Evolutionary conservation across 2,888 invertebrate species (phyloP).

Genomic region (Chesias legatella): DNA sequence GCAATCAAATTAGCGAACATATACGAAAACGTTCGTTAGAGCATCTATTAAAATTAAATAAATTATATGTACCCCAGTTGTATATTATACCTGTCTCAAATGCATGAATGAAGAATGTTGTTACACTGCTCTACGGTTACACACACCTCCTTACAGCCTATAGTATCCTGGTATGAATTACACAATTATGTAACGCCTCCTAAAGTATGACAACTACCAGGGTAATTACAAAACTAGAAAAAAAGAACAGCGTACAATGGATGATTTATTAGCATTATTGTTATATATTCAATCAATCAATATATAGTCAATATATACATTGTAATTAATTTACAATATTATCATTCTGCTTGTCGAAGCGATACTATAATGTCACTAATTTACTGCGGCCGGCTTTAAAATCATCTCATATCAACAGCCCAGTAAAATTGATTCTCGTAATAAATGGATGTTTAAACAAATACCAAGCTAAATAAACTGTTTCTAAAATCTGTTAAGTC

Average conservation of each 20-base stretch:
- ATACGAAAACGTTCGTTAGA: slow-evolving; percentile 4
- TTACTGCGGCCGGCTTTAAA: slow-evolving; percentile 11
- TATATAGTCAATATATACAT: too few relatives aligned
- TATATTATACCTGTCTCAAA: slow-evolving; percentile 31
- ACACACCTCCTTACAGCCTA: slow-evolving; percentile 36
- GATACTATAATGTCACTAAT: slow-evolving; percentile 22
- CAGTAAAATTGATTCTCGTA: too few relatives aligned
- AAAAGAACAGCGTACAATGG: too few relatives aligned
- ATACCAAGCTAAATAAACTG: too few relatives aligned
- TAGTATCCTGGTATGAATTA: slow-evolving; percentile 63
- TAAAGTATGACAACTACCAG: slow-evolving; percentile 31
- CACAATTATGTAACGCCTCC: slow-evolving; percentile 67
- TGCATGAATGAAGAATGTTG: slow-evolving; percentile 37
- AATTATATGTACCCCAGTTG: not conserved
- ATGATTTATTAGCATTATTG: too few relatives aligned
- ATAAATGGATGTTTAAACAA: too few relatives aligned
- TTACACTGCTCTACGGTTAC: slow-evolving; percentile 36
- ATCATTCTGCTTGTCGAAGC: slow-evolving; percentile 25
- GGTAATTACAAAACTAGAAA: slow-evolving; percentile 4
- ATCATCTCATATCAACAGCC: too few relatives aligned
- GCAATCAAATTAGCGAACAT: too few relatives aligned
- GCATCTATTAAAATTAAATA: slow-evolving; percentile 9
- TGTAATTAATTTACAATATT: too few relatives aligned
- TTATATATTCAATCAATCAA: too few relatives aligned
- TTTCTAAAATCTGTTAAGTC: too few relatives aligned